Evolutionary conservation across 1,140 invertebrate genomes (phyloP), one percentile per base, ranked within the genome.

Genomic region (Ostrea edulis): DNA sequence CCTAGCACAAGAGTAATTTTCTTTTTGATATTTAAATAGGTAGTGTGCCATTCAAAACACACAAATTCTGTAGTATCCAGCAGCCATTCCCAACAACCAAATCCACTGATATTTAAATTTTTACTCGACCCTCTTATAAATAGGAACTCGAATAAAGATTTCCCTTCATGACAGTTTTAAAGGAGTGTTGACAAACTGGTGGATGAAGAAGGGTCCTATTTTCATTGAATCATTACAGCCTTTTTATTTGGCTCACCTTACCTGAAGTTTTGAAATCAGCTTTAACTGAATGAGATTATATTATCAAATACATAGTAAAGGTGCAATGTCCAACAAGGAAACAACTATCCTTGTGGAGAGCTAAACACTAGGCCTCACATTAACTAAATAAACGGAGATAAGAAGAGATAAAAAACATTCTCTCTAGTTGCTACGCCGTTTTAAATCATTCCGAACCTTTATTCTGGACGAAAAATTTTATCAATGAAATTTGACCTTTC

Each of bases 341-440:
- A 77, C 25, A 77, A 77, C 68, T 77, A 77, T 29, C 68, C 68
- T 77, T 77, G 68, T 44, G 11, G 68, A 62, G 22, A 77, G 68
- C 35, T 77, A 77, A 77, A 77, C 68, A 77, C 25, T 77, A 14
- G 22, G 68, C 68, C 68, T 25, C 68, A 77, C 68, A 77, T 77
- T 77, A 77, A 77, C 68, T 77, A 77, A 77, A 77, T 77, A 77
- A 77, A 77, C 68, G 11, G 12, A 14, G 68, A 77, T 77, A 77
- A 77, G 68, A 77, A 29, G 22, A 77, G 68, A 77, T 77, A 77
- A 77, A 77, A 25, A 77, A 77, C 68, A 77, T 29, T 77, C 68
- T 77, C 68, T 77, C 14, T 25, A 77, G 68, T 77, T 77, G 25
- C 68, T 35, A 35, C 29, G 68, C 68, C 29, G 14, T 77, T 77